Conservation (phyloP, 1,140 invertebrate species). For the Leptinotarsa defecta region DNA sequence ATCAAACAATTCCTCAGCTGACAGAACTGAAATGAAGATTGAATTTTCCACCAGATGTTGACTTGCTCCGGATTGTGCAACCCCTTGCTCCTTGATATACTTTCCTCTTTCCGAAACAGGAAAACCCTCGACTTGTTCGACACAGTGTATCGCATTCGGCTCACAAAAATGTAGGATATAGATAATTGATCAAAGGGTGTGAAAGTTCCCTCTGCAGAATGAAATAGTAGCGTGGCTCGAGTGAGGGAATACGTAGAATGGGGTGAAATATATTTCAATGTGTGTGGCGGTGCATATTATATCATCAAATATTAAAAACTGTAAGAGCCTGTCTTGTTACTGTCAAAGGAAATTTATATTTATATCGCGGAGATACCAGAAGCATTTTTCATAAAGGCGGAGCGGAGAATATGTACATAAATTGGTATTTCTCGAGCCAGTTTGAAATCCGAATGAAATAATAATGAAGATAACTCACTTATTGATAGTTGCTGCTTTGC, state of each 20-base stretch:
- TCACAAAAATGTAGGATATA: constrained; percentile 1
- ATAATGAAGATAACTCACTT: no score
- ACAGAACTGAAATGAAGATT: no score
- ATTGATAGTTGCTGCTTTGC: no score
- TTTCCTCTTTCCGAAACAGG: neutral
- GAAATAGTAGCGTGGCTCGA: constrained; percentile 6
- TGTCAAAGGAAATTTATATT: constrained; percentile 29
- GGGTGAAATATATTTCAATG: constrained; percentile 17
- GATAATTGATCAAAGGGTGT: constrained; percentile 21
- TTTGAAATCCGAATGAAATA: no score
- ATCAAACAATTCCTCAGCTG: no score
- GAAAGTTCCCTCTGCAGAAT: constrained; percentile 10
- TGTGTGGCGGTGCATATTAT: constrained; percentile 17
- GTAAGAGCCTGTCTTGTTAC: constrained; percentile 21
- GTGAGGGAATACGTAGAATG: constrained; percentile 11
- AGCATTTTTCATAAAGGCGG: neutral
- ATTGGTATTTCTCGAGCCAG: neutral
- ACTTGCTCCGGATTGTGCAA: neutral
- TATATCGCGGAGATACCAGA: constrained; percentile 10
- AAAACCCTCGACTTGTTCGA: constrained; percentile 9
- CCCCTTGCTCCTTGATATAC: neutral
- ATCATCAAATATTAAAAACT: constrained; percentile 29
- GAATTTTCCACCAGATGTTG: no score
- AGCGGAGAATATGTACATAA: neutral
- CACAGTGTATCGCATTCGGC: constrained; percentile 2